Conservation (phyloP, 2,113 vertebrate species). For the Diphyllodes magnificus region DNA sequence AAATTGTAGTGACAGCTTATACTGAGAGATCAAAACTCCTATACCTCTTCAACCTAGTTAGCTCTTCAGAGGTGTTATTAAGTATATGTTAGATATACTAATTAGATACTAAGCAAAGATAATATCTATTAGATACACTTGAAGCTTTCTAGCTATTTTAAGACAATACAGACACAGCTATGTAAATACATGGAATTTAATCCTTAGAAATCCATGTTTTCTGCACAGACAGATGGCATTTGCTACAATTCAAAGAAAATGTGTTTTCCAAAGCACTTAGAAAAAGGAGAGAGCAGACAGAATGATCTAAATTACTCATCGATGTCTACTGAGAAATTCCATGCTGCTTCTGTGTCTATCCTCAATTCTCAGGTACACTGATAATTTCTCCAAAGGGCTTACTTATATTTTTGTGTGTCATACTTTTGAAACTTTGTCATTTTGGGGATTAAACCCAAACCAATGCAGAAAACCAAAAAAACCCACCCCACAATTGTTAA, state of each 20-base stretch:
- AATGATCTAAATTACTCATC: not conserved
- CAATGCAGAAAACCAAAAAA: not conserved
- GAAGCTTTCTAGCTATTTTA: not conserved
- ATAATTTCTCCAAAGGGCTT: not conserved
- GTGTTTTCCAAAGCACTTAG: not conserved
- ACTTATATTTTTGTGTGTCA: not conserved
- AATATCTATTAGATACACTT: not conserved
- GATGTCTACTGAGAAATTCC: not conserved
- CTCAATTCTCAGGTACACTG: not conserved
- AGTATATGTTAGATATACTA: not conserved
- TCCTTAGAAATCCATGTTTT: not conserved
- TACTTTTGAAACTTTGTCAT: not conserved
- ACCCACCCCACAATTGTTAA: rapidly evolving
- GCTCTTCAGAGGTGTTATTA: not conserved
- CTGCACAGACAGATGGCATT: not conserved
- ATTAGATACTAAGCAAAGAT: not conserved
- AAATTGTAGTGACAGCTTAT: not conserved
- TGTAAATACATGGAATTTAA: not conserved
- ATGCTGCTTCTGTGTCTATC: not conserved
- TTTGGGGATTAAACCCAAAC: not conserved
- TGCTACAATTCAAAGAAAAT: not conserved
- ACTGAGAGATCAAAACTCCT: not conserved
- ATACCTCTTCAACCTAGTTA: not conserved
- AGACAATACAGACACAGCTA: not conserved
- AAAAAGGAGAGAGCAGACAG: not conserved